Base-by-base conservation (phyloP, 2,113 vertebrate genomes). In the Apus apus region DNA sequence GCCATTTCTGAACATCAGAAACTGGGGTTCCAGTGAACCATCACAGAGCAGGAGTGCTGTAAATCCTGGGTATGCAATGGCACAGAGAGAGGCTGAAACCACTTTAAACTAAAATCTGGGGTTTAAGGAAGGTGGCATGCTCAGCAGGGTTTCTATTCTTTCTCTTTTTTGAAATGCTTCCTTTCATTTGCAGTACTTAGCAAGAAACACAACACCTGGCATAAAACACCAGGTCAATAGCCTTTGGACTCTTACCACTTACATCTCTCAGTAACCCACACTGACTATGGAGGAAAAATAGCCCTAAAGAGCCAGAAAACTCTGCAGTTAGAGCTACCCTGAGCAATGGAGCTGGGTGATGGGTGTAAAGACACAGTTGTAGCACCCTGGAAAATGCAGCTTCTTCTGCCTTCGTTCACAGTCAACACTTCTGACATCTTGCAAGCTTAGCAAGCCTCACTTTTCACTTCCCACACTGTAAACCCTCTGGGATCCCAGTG, bases 281-380 rank as follows among this genome's bases (percentile, higher is more conserved):
- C 6, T 17, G 19, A 50, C 20, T 19, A 5, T 0, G 0, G 6
- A 1, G 5, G 7, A 4, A 9, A 27, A 85, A 86, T 2, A 65
- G 20, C 6, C 9, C 19, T 58, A 34, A 23, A 46, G 2, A 48
- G 34, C 6, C 68, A 67, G 23, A 13, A 40, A 58, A 65, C 16
- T 13, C 6, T 65, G 29, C 20, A 36, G 29, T 27, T 50, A 45
- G 16, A 43, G 40, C 9, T 43, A 68, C 46, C 30, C n/a, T 45
- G 8, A 82, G 22, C 40, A 85, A 38, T 3, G 11, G 54, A 50
- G 15, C 10, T 20, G 9, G 8, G 19, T 26, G 22, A 23, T 92
- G 23, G 16, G n/a, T 51, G 65, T 38, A 81, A 73, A 29, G 6
- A 46, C 11, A 56, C 2, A 11, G 11, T 25, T 30, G 9, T 7